Evolutionary conservation across 2,797 vertebrate species (phyloP).

Genomic region (Betta splendens): DNA sequence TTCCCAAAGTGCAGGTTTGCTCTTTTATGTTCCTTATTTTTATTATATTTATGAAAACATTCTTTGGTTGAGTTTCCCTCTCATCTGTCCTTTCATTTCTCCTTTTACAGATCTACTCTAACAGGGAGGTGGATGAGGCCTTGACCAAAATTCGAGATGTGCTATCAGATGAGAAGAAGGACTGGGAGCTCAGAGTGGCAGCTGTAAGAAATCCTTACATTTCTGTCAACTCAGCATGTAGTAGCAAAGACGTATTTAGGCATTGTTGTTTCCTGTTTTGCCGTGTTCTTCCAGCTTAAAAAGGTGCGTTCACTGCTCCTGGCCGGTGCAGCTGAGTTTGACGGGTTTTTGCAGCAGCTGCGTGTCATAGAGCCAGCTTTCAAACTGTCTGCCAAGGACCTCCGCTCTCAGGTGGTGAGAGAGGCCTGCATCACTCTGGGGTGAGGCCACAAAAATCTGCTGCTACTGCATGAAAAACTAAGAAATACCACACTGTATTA

Average conservation of each 20-base stretch:
- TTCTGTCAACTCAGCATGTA: fast-evolving
- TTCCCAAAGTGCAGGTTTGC: conserved; percentile 68
- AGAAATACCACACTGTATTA: too few species aligned
- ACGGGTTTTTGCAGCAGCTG: conserved; percentile 90
- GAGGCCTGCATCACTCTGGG: conserved; percentile 95
- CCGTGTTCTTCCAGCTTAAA: conserved; percentile 82
- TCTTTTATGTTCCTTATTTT: not conserved
- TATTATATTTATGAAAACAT: not conserved
- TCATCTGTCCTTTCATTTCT: not conserved
- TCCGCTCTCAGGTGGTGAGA: conserved; percentile 93
- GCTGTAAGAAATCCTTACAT: conserved; percentile 82
- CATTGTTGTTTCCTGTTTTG: not conserved
- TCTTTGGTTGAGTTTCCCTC: too few species aligned
- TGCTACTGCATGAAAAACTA: too few species aligned
- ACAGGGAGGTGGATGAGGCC: conserved; percentile 93
- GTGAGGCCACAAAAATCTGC: conserved; percentile 70
- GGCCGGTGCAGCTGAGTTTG: conserved; percentile 90
- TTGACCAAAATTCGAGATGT: conserved; percentile 95
- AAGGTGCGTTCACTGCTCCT: conserved; percentile 92
- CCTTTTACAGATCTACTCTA: conserved; percentile 88
- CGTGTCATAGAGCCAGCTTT: conserved; percentile 90
- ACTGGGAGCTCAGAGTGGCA: conserved; percentile 94
- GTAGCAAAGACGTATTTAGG: fast-evolving
- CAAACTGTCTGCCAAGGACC: conserved; percentile 93
- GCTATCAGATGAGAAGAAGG: conserved; percentile 93